A percentile compares a stretch with the other conserved stretches of the same genome.
Evolutionary conservation across 2,113 vertebrate genomes (phyloP).

Genomic region (Protobothrops mucrosquamatus): DNA sequence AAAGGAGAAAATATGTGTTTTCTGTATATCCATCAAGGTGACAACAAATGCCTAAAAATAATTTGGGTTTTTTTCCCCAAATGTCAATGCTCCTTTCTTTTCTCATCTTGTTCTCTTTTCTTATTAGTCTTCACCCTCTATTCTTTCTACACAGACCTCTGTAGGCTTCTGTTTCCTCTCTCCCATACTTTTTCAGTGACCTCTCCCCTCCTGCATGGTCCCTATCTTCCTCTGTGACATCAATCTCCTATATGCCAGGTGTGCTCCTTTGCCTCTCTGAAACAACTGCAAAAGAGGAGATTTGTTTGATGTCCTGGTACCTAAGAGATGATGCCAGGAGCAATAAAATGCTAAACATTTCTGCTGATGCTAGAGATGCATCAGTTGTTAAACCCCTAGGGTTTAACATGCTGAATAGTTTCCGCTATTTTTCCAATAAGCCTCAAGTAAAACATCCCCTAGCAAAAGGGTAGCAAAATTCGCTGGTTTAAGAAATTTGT

Average conservation of each 20-base stretch:
- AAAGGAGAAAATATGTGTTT: not conserved
- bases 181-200: not conserved
- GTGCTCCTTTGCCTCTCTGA: not conserved
- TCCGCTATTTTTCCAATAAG: not conserved
- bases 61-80: not conserved
- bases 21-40: not conserved
- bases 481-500: not conserved
- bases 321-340: not conserved
- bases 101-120: not conserved
- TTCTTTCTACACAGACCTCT: not conserved
- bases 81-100: not conserved
- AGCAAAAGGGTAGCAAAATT: not conserved
- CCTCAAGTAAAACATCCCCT: not conserved
- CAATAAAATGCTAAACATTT: not conserved
- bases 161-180: not conserved
- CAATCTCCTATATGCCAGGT: not conserved
- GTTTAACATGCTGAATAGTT: not conserved
- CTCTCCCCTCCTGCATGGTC: not conserved
- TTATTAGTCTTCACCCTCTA: not conserved
- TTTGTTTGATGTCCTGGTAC: not conserved
- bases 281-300: not conserved
- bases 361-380: not conserved
- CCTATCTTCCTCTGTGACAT: not conserved
- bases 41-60: not conserved
- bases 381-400: not conserved